A percentile compares a stretch with the other conserved stretches of the same genome.
phyloP scores from a whole-genome alignment of 2,113 vertebrate genomes.

The Bufo bufo region DNA sequence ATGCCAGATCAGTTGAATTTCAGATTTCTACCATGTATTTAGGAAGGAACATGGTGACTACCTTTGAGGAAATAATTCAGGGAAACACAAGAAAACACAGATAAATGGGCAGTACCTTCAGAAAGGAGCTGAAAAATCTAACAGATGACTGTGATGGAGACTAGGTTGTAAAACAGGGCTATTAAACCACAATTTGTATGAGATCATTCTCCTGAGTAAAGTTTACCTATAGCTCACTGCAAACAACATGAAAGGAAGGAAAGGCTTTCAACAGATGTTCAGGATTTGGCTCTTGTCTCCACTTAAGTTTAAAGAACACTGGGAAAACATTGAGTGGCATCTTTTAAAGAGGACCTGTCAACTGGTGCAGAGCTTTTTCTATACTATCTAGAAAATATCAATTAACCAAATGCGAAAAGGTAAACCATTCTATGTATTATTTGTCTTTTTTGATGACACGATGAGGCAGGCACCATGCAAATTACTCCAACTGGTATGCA shows the following conservation, averaged over 20 bases:
- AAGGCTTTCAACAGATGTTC: conserved; percentile 18
- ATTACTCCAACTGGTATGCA: background rate
- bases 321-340: background rate
- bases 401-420: background rate
- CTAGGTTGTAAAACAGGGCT: conserved; percentile 62
- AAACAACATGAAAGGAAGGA: conserved; percentile 48
- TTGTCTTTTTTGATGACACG: background rate
- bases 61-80: conserved; percentile 74
- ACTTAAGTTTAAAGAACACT: conserved; percentile 2
- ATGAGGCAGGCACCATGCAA: background rate
- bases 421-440: background rate
- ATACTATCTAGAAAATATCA: background rate
- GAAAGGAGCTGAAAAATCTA: conserved; percentile 63
- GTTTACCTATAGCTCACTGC: conserved; percentile 20
- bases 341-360: conserved; percentile 13
- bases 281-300: background rate
- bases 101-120: conserved; percentile 68
- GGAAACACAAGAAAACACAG: conserved; percentile 69
- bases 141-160: conserved; percentile 62
- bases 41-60: background rate
- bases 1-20: background rate
- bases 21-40: background rate
- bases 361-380: background rate
- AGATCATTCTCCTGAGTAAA: conserved; percentile 44
- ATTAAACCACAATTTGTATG: conserved; percentile 63